Evolutionary conservation across 1,140 invertebrate genomes (phyloP).

Genomic region (Aradophagus sp.): DNA sequence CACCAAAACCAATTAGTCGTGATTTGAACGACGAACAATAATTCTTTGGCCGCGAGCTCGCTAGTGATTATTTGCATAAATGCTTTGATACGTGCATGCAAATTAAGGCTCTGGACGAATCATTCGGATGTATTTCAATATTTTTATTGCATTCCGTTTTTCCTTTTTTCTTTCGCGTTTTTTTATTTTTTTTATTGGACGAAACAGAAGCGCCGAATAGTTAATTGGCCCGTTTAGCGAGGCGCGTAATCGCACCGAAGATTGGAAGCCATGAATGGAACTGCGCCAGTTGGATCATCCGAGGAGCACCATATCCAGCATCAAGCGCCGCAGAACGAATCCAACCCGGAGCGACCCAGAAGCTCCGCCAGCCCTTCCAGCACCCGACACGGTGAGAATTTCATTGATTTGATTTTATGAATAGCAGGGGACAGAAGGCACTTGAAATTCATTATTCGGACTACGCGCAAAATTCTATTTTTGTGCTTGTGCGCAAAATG

Average conservation of each 20-base stretch:
- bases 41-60: conserved; percentile 1
- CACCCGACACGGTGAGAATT: conserved; percentile 67
- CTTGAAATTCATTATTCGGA: too few species aligned
- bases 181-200: conserved; percentile 1
- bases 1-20: conserved; percentile 8
- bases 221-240: conserved; percentile 35
- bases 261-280: conserved; percentile 67
- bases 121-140: conserved; percentile 4
- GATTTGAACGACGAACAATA: conserved; percentile 21
- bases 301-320: conserved; percentile 68
- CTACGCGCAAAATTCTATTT: too few species aligned
- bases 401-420: background rate
- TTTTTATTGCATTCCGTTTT: too few species aligned
- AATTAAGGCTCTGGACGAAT: conserved; percentile 12
- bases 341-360: conserved; percentile 66
- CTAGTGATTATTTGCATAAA: conserved; percentile 18
- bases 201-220: conserved; percentile 14
- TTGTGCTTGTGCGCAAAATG: too few species aligned
- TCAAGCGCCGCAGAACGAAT: conserved; percentile 67
- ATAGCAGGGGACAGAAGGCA: too few species aligned
- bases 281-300: conserved; percentile 62
- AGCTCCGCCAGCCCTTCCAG: conserved; percentile 72
- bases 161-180: background rate
- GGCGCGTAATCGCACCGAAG: background rate
- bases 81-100: conserved; percentile 29